These are phyloP conservation scores for Morone saxatilis DNA, from an alignment of 2,113 vertebrate genomes.

Conservation along the genomic window DNA sequence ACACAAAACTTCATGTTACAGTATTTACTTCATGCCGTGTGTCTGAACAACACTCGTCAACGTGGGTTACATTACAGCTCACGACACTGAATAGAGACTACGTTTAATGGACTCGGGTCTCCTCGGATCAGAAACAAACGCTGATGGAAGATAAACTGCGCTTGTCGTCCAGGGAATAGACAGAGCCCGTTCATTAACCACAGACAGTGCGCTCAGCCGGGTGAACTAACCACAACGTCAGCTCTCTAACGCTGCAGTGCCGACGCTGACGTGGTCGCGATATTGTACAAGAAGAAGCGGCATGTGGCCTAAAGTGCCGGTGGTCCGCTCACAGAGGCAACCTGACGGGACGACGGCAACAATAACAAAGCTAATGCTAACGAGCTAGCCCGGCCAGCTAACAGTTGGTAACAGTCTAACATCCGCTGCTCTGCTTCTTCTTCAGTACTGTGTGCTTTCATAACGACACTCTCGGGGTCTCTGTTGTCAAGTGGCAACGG, in stretches of 20 bases:
- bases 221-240: background rate
- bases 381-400: slow-evolving; percentile 70
- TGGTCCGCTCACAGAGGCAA: slow-evolving; percentile 47
- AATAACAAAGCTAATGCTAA: slow-evolving; percentile 84
- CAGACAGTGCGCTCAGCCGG: background rate
- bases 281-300: no score
- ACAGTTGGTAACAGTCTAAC: slow-evolving; percentile 20
- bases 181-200: slow-evolving; percentile 70
- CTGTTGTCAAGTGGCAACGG: slow-evolving; percentile 1
- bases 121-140: slow-evolving; percentile 6
- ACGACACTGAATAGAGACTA: background rate
- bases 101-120: background rate
- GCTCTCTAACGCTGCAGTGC: background rate
- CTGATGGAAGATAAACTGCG: slow-evolving; percentile 34
- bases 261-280: background rate
- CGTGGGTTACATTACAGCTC: background rate
- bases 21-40: background rate
- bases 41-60: background rate
- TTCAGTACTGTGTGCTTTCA: background rate
- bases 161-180: slow-evolving; percentile 74
- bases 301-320: slow-evolving; percentile 23
- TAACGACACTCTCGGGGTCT: background rate
- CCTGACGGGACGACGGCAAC: slow-evolving; percentile 75
- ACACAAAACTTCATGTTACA: background rate
- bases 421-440: slow-evolving; percentile 23